Percentiles rank a stretch among this genome's conserved stretches.
phyloP scores from a whole-genome alignment of 2,797 vertebrate genomes.

The Cryptoblepharus egeriae region DNA sequence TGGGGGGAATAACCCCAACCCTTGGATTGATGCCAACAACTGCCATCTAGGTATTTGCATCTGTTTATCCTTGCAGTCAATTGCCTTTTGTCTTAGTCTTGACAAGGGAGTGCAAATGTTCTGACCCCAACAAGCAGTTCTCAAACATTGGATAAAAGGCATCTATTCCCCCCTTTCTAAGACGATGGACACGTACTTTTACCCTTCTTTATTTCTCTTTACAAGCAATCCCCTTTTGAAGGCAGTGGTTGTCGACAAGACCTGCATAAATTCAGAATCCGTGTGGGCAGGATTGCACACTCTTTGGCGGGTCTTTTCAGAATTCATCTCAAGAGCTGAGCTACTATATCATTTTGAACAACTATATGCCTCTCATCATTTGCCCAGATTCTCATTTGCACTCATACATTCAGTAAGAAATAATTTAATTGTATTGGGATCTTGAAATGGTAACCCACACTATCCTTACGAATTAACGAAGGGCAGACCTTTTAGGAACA shows the following conservation, averaged over 20 bases:
- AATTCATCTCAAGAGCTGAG: conserved; percentile 37
- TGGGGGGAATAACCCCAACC: conserved; percentile 63
- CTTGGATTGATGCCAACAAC: conserved; percentile 74
- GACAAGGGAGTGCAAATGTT: conserved; percentile 72
- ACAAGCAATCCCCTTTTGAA: conserved; percentile 61
- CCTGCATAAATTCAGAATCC: conserved; percentile 72
- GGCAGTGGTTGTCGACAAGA: conserved; percentile 66
- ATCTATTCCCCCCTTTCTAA: conserved; percentile 63
- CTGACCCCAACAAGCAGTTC: conserved; percentile 70
- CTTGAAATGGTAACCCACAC: neutral
- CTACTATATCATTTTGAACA: conserved; percentile 20
- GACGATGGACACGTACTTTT: conserved; percentile 70
- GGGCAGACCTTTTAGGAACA: neutral
- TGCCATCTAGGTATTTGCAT: conserved; percentile 80
- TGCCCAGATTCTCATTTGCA: neutral
- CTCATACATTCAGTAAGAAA: neutral
- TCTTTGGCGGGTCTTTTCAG: conserved; percentile 44
- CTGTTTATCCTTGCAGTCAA: conserved; percentile 80
- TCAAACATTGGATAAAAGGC: conserved; percentile 67
- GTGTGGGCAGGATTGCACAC: conserved; percentile 54
- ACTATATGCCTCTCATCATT: neutral
- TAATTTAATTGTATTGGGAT: neutral
- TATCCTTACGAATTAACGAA: neutral
- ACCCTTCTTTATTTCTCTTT: conserved; percentile 63
- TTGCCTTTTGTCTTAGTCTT: conserved; percentile 74